Percentiles rank a stretch among this genome's conserved stretches.
These are phyloP conservation scores for Furnarius figulus DNA, from an alignment of 2,113 vertebrate species.

Conservation along the genomic window DNA sequence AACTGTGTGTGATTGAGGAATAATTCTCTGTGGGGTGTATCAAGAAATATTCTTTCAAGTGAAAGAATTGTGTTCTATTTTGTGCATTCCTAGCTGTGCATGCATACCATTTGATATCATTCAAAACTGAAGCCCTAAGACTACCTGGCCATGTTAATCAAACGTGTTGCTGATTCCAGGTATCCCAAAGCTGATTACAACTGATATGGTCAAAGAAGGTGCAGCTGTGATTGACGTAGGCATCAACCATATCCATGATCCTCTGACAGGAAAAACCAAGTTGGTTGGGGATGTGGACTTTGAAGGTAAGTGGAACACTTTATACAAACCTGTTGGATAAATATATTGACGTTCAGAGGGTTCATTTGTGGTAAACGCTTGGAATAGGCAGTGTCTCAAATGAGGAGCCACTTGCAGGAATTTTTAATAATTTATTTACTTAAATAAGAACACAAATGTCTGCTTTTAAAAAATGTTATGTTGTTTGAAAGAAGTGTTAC, in stretches of 20 bases:
- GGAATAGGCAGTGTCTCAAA: not conserved
- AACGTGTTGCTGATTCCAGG: slow-evolving; percentile 73
- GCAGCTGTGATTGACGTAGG: slow-evolving; percentile 90
- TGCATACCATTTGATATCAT: not conserved
- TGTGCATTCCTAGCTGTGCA: not conserved
- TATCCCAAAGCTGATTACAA: slow-evolving; percentile 87
- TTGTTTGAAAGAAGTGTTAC: not conserved
- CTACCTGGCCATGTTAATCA: not conserved
- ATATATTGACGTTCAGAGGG: not conserved
- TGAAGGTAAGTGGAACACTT: slow-evolving; percentile 79
- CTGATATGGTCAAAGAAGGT: slow-evolving; percentile 91
- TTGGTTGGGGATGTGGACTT: slow-evolving; percentile 93
- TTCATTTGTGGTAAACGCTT: not conserved
- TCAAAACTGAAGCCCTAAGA: not conserved
- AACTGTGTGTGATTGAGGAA: not conserved
- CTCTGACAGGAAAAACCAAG: slow-evolving; percentile 80
- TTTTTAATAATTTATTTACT: not conserved
- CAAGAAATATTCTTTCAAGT: not conserved
- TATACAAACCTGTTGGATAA: not conserved
- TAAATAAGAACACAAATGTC: not conserved
- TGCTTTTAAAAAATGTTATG: not conserved
- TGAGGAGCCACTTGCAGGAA: not conserved
- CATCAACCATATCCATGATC: slow-evolving; percentile 86
- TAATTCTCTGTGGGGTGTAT: not conserved
- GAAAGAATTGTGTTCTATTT: not conserved